Evolutionary conservation across 53 echinoderm and acorn worm genomes (phyloP).

Genomic region (Stichopus horrens): DNA sequence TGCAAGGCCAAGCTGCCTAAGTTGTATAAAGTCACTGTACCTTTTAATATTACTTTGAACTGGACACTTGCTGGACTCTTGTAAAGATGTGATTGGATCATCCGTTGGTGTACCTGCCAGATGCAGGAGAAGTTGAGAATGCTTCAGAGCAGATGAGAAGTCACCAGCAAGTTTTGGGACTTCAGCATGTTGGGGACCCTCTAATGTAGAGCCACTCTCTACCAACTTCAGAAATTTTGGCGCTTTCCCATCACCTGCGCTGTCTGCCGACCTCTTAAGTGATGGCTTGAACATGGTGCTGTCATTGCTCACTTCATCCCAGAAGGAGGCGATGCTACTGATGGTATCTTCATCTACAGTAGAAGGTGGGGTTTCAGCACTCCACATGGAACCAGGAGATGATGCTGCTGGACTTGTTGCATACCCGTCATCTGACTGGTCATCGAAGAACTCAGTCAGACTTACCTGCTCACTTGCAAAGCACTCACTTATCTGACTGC

Average conservation of each 20-base stretch:
- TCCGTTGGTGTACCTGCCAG: slow-evolving; percentile 45
- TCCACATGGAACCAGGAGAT: slow-evolving; percentile 53
- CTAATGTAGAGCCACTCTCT: slow-evolving; percentile 10
- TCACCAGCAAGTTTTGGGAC: slow-evolving; percentile 10
- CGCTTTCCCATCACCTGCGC: background rate
- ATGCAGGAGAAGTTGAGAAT: slow-evolving; percentile 50
- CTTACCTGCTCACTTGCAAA: slow-evolving; percentile 36
- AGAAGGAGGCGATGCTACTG: slow-evolving; percentile 69
- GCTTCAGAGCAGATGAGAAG: slow-evolving; percentile 43
- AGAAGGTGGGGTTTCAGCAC: slow-evolving; percentile 46
- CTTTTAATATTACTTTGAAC: slow-evolving; percentile 45
- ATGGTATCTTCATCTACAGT: slow-evolving; percentile 82
- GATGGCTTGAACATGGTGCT: slow-evolving; percentile 49
- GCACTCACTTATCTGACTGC: slow-evolving; percentile 26
- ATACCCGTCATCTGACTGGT: slow-evolving; percentile 48
- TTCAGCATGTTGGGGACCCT: slow-evolving; percentile 14
- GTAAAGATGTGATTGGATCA: slow-evolving; percentile 37
- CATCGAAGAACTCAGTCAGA: slow-evolving; percentile 41
- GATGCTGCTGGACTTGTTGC: slow-evolving; percentile 49
- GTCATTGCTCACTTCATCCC: slow-evolving; percentile 72
- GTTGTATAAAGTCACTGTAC: slow-evolving; percentile 45
- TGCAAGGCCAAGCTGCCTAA: background rate
- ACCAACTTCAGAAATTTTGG: slow-evolving; percentile 27
- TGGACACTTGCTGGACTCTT: slow-evolving; percentile 39
- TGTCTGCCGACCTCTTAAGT: slow-evolving; percentile 6